phyloP scores from a whole-genome alignment of 2,888 invertebrate species.

The Lissocephala sabroskyi region DNA sequence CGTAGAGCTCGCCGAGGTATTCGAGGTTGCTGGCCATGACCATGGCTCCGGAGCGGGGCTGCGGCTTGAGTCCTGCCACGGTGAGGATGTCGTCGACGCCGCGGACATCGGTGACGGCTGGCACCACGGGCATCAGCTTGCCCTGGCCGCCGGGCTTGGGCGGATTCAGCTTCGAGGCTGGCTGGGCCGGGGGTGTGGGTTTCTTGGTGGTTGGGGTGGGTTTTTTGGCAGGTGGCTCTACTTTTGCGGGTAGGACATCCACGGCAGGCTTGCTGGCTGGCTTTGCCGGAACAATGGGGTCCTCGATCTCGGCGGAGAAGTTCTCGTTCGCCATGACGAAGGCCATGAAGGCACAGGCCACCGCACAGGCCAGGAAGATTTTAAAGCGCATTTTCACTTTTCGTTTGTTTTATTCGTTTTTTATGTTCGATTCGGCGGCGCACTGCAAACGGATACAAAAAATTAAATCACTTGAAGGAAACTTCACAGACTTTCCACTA shows the following conservation, averaged over 20 bases:
- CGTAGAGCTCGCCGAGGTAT: conserved; percentile 65
- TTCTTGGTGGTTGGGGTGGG: background rate
- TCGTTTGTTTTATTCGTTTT: conserved; percentile 30
- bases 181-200: background rate
- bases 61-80: conserved; percentile 47
- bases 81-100: conserved; percentile 52
- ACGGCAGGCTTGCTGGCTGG: conserved; percentile 24
- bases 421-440: conserved; percentile 15
- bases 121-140: conserved; percentile 20
- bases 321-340: conserved; percentile 60
- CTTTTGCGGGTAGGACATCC: conserved; percentile 47
- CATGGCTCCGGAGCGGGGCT: conserved; percentile 54
- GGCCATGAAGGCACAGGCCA: conserved; percentile 57
- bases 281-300: conserved; percentile 30
- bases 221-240: conserved; percentile 12
- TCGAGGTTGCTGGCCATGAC: conserved; percentile 53
- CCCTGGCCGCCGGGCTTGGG: background rate
- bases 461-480: background rate
- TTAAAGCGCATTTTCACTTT: conserved; percentile 58
- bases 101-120: conserved; percentile 14
- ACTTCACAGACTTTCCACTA: conserved; percentile 15
- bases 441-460: conserved; percentile 38
- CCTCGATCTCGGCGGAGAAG: conserved; percentile 51
- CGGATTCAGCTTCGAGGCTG: background rate
- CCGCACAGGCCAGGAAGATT: conserved; percentile 55